Evolutionary conservation across 1,140 invertebrate genomes (phyloP).

Genomic region (Drosophila biarmipes): DNA sequence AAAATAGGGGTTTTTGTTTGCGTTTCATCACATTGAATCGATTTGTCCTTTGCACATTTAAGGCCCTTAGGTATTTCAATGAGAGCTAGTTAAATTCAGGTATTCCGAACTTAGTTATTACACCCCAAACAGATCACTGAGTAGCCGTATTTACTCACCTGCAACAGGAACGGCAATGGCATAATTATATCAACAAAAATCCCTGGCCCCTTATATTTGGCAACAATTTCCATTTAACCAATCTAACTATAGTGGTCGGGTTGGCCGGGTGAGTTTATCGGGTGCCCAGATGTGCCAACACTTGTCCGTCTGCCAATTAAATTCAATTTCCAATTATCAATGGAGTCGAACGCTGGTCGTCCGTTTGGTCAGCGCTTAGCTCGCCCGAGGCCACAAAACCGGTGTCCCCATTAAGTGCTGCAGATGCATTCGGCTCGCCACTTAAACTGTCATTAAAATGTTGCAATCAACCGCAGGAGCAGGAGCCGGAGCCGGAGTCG

Average conservation of each 20-base stretch:
- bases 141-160: neutral
- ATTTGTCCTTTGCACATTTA: neutral
- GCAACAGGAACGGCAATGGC: neutral
- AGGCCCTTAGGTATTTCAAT: conserved; percentile 1
- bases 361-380: conserved; percentile 8
- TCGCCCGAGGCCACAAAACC: conserved; percentile 12
- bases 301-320: conserved; percentile 24
- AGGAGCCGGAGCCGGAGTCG: neutral
- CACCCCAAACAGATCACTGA: neutral
- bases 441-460: conserved; percentile 79
- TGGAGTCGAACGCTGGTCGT: neutral
- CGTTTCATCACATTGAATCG: neutral
- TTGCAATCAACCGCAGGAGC: conserved; percentile 71
- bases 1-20: neutral
- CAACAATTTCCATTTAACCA: no score
- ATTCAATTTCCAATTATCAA: conserved; percentile 45
- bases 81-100: neutral
- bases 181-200: neutral
- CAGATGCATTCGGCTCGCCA: conserved; percentile 61
- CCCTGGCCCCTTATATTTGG: neutral
- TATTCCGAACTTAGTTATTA: neutral
- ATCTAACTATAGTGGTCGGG: neutral
- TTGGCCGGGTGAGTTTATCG: neutral
- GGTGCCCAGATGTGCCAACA: conserved; percentile 21
- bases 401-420: conserved; percentile 47